phyloP scores from a whole-genome alignment of 2,888 invertebrate species.

The Spilarctia lutea region DNA sequence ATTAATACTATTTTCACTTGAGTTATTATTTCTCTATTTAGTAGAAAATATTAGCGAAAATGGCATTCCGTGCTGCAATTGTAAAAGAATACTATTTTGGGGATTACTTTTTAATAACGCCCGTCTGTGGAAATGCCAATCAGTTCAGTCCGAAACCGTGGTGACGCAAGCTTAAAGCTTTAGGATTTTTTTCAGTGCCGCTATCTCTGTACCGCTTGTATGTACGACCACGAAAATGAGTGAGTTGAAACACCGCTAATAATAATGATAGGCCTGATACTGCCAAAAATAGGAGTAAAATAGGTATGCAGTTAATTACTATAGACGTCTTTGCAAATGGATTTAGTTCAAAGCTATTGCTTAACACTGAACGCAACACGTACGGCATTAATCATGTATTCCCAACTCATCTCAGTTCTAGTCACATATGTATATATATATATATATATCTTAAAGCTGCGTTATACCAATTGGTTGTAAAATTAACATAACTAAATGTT shows the following conservation, averaged over 20 bases:
- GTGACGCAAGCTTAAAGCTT: slow-evolving; percentile 73
- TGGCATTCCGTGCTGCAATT: background rate
- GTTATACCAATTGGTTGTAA: background rate
- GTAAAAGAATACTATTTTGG: slow-evolving; percentile 10
- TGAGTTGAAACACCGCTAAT: too few relatives aligned
- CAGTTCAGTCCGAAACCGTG: slow-evolving; percentile 54
- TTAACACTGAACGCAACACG: background rate
- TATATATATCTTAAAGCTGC: background rate
- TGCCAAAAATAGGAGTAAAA: background rate
- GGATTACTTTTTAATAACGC: slow-evolving; percentile 26
- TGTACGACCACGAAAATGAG: slow-evolving; percentile 32
- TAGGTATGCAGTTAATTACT: background rate
- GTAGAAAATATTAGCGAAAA: too few relatives aligned
- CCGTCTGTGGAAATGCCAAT: slow-evolving; percentile 45
- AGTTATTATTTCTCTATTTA: too few relatives aligned
- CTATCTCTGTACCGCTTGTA: slow-evolving; percentile 36
- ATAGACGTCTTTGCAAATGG: background rate
- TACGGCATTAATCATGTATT: background rate
- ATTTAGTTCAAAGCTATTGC: background rate
- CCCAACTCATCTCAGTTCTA: background rate
- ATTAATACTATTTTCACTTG: too few relatives aligned
- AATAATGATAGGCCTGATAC: background rate
- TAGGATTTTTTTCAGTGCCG: slow-evolving; percentile 65
- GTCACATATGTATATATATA: background rate
- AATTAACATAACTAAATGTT: background rate